Evolutionary conservation across 2,888 invertebrate species (phyloP), one percentile per base, ranked within the genome.

Genomic region (Elysia crispata): DNA sequence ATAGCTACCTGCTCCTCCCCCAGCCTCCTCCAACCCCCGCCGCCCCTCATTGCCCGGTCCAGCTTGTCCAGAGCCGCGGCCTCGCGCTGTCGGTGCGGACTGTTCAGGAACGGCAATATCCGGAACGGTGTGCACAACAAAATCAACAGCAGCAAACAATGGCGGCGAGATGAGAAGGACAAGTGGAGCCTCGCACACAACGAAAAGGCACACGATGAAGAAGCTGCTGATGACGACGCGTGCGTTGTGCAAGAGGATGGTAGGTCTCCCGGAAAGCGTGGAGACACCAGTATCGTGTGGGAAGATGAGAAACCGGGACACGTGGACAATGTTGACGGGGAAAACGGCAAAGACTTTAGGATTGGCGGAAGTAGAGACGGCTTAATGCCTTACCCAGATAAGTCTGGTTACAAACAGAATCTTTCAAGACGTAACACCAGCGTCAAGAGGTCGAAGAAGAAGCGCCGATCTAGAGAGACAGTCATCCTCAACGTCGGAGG

Each of bases 401-500:
- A 11, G 41, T 41, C 41, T 3, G 11, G 41, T 11, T 41, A 6
- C 41, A 41, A 41, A 41, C 41, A 11, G 3, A 11, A 41, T 11
- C 41, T 41, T 3, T 41, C 41, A 3, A 41, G 41, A 41, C 41
- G 41, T 11, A 41, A 41, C 41, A 41, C 5, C 41, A 41, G 5
- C 41, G 41, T 11, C 30, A 73, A 11, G 25, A 8, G 50, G 49
- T 62, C 31, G n/a, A 66, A 54, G 15, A 70, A 72, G n/a, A 60
- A 79, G 30, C 49, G 77, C 57, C 66, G 77, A 33, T 25, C 81
- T 69, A 72, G 84, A 30, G 87, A 87, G 69, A 88, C 87, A n/a
- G 86, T 89, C 50, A 83, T 86, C 28, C 79, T 90, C 31, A 90
- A 90, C 80, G 87, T 90, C 0, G 90, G 90, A 0, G 90, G 90